Conservation (phyloP, 2,113 vertebrate species). For the Zapus hudsonius region DNA sequence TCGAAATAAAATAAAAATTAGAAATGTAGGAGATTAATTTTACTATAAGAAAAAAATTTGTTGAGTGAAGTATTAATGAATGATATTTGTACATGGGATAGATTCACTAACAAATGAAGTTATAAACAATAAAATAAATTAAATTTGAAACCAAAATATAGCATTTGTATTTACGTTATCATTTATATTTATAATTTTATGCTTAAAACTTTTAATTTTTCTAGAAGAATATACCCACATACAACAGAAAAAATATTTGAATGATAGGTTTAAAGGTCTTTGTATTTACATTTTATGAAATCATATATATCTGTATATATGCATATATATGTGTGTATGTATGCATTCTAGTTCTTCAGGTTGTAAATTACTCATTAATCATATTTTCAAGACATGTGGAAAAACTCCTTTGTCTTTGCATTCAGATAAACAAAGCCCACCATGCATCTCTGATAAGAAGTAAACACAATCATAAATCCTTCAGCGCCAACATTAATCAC, state of each 20-base stretch:
- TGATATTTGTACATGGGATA: not conserved
- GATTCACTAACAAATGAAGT: not conserved
- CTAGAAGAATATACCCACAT: not conserved
- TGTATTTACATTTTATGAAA: slow-evolving; percentile 38
- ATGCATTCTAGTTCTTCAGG: not conserved
- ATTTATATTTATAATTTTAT: not conserved
- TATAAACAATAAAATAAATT: slow-evolving; percentile 17
- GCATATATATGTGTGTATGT: not conserved
- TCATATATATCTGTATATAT: not conserved
- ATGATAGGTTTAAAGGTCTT: not conserved
- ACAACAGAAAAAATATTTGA: not conserved
- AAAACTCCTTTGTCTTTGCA: not conserved
- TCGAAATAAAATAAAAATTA: slow-evolving; percentile 15
- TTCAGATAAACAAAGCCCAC: slow-evolving; percentile 28
- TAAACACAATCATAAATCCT: slow-evolving; percentile 40
- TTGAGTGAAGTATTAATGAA: not conserved
- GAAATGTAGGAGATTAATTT: slow-evolving; percentile 1
- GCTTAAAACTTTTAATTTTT: not conserved
- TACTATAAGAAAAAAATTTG: not conserved
- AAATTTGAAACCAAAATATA: not conserved
- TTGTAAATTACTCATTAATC: slow-evolving; percentile 46
- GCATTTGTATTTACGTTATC: not conserved
- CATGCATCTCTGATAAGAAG: slow-evolving; percentile 56
- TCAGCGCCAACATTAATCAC: not conserved
- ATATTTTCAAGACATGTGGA: not conserved